Conservation (phyloP, 1,140 invertebrate genomes). For the Ylistrum balloti region DNA sequence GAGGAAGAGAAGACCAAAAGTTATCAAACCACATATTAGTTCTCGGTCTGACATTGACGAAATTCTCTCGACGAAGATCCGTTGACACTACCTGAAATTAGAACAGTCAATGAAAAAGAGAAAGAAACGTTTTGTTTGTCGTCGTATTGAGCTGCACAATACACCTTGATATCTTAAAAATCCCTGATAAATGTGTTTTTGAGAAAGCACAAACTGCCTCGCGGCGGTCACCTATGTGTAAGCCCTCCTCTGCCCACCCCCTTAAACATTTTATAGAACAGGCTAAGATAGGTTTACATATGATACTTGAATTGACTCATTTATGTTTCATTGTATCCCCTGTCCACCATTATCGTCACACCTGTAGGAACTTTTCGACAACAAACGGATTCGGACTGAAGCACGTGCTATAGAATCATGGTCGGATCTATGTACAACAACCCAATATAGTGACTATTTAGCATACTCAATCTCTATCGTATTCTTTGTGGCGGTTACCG, state of each 20-base stretch:
- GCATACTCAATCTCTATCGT: background rate
- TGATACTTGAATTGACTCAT: background rate
- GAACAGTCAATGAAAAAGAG: background rate
- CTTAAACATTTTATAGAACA: background rate
- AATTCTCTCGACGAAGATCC: no score
- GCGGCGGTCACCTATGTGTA: background rate
- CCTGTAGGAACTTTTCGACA: background rate
- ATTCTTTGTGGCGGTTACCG: background rate
- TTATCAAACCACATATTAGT: no score
- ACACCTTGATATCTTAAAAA: no score
- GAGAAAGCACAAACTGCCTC: background rate
- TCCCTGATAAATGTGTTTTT: conserved; percentile 5
- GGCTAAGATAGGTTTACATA: conserved; percentile 1
- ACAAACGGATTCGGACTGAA: background rate
- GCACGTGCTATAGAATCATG: background rate
- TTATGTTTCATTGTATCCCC: background rate
- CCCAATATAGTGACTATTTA: background rate
- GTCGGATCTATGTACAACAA: background rate
- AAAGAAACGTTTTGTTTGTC: background rate
- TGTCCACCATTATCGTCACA: background rate
- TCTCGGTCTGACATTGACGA: no score
- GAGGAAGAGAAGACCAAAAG: no score
- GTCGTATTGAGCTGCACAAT: background rate
- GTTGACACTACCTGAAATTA: no score
- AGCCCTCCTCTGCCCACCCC: background rate